Conservation (phyloP, 2,797 vertebrate genomes). For the Girardinus metallicus region DNA sequence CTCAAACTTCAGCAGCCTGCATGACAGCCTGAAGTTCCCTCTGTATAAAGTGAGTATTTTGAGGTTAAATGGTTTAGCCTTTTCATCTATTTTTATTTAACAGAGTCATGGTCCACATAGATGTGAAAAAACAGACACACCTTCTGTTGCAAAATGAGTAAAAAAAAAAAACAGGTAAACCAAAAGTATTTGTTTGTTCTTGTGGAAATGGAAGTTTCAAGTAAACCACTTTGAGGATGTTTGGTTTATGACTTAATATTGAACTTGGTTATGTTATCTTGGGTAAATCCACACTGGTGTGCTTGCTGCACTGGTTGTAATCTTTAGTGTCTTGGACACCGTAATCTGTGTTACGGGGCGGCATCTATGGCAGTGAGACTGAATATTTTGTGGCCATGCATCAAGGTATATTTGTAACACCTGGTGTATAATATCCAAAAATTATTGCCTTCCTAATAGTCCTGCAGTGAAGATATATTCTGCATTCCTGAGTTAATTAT, state of each 20-base stretch:
- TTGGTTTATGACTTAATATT: background rate
- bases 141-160: background rate
- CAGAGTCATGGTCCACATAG: too few species aligned
- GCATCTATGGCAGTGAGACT: background rate
- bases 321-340: background rate
- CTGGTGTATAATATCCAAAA: background rate
- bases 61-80: background rate
- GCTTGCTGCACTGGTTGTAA: background rate
- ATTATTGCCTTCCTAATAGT: background rate
- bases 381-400: background rate
- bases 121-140: too few species aligned
- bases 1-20: conserved; percentile 67
- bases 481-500: background rate
- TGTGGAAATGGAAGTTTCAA: background rate
- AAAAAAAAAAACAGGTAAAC: background rate
- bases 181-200: background rate
- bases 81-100: background rate
- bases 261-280: background rate
- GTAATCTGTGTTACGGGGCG: background rate
- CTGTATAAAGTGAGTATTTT: conserved; percentile 76
- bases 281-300: background rate
- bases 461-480: background rate
- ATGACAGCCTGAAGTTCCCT: conserved; percentile 74
- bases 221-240: background rate
- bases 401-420: background rate